Conservation (phyloP, 2,113 vertebrate genomes). For the Hyla sarda region DNA sequence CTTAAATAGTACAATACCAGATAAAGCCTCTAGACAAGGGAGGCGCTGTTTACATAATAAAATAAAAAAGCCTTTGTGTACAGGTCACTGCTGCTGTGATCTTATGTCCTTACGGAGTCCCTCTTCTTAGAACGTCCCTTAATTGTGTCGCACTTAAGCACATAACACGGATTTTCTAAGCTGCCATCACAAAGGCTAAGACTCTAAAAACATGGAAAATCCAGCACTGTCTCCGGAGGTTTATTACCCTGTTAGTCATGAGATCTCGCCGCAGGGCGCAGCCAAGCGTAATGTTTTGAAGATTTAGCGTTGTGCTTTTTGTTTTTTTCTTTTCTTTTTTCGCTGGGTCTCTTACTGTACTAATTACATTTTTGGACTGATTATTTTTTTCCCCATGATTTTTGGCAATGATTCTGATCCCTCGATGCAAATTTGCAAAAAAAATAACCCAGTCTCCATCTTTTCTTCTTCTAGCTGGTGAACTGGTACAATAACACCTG, state of each 20-base stretch:
- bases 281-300: neutral
- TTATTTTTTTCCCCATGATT: constrained; percentile 26
- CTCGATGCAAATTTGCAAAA: neutral
- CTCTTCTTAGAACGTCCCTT: neutral
- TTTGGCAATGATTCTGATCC: neutral
- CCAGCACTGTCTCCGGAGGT: neutral
- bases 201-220: neutral
- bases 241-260: constrained; percentile 5
- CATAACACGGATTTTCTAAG: no score
- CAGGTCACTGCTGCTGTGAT: no score
- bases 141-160: neutral
- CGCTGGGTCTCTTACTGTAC: neutral
- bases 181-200: neutral
- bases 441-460: neutral
- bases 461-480: neutral
- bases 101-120: no score
- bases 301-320: neutral
- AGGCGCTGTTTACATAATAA: neutral
- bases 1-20: neutral
- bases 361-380: constrained; percentile 21
- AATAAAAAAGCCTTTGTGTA: no score
- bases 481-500: neutral
- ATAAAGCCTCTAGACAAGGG: neutral
- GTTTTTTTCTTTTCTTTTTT: no score
- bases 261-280: neutral